Base-by-base conservation (phyloP, 2,113 vertebrate species). In the Oryzias celebensis region DNA sequence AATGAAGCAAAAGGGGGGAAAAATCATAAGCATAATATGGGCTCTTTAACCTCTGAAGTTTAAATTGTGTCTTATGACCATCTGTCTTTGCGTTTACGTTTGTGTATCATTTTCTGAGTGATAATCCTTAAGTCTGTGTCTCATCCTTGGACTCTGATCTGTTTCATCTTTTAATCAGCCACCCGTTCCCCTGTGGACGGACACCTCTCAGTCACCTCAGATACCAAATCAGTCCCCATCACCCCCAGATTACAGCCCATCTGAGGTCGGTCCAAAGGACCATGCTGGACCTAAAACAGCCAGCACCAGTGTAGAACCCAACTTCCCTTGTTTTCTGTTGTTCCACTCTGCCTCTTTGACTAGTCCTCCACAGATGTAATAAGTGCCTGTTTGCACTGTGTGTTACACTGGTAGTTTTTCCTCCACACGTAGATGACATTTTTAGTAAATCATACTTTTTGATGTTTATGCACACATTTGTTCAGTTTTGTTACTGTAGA, bases 161-260 rank as follows among this genome's bases (percentile, higher is more conserved):
- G 55, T 77, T 61, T 80, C 71, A 71, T 85, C 67, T 83, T 73
- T 78, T 62, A 78, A 80, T 87, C 88, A 91, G 89, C 85, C 80
- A 12, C 77, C 83, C 63, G 63, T 87, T 64, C 76, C 81, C n/a
- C 65, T 77, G 62, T 84, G 84, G 81, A 78, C 67, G 73, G 88
- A 90, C 82, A 78, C 85, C 71, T 87, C 84, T 52, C 84, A 85
- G 75, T 84, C 88, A 71, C 84, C 82, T 56, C 80, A 85, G 54
- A 62, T 77, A 70, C 57, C 74, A 52, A 82, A 77, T 73, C 80
- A 78, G 64, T 83, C 82, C 77, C 73, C 78, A 67, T 86, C 87
- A 57, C 72, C 86, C 84, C 83, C 85, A 75, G 80, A 88, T 77
- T 80, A 87, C 89, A 86, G 89, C 79, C 85, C 85, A 28, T 84